Base-by-base conservation (phyloP, 2,888 invertebrate species). In the Strigamia transsilvanica region DNA sequence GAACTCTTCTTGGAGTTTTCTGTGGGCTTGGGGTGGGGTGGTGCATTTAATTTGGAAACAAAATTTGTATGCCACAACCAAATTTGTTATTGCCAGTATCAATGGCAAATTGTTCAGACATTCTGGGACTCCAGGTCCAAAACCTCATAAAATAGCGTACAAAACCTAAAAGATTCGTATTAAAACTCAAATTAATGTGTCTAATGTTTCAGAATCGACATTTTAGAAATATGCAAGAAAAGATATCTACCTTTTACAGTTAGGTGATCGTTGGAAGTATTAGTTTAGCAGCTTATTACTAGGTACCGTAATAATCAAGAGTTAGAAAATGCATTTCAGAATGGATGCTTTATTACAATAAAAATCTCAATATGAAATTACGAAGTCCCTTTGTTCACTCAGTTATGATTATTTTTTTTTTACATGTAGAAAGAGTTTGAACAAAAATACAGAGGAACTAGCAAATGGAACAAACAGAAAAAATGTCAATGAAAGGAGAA, bases 271-370 rank as follows among this genome's bases (percentile, higher is more conserved):
- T 79, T 34, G n/a, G n/a, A n/a, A n/a, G n/a, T n/a, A n/a, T n/a
- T n/a, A n/a, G n/a, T n/a, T 79, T 12, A 9, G 41, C 42, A 79
- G 79, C 21, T 38, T 79, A 42, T 79, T 41, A 34, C n/a, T 38
- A 15, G n/a, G n/a, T 5, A 5, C 38, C 7, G 9, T 21, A 27
- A 78, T 34, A 34, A 34, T 73, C n/a, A 3, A 18, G 3, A 15
- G n/a, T 27, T 23, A 10, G 15, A 21, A 21, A 34, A 34, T 34
- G 34, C 34, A 34, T 3, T 34, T 34, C 3, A 34, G 7, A 34
- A 79, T n/a, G n/a, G n/a, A n/a, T n/a, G 79, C 38, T 9, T 12
- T 12, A 12, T n/a, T n/a, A 79, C 2, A n/a, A 79, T 13, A 34
- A 38, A 79, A 13, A 38, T 34, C 12, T 79, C 1, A n/a, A 79